These are phyloP conservation scores for Ptiloglossa arizonensis DNA, from an alignment of 1,140 invertebrate genomes.

Conservation along the genomic window DNA sequence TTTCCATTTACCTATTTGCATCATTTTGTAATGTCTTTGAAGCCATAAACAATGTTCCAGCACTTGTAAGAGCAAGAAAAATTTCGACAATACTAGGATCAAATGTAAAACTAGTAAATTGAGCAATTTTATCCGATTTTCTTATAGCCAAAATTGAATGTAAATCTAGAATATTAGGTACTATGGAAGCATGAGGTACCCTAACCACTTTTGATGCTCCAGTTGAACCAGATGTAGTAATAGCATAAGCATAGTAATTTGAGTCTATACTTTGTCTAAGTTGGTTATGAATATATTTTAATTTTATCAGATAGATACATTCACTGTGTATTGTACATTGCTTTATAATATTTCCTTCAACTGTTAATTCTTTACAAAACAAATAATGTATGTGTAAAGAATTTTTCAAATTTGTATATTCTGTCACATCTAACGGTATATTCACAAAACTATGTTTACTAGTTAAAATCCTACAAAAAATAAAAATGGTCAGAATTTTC, in stretches of 20 bases:
- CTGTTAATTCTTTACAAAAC: constrained; percentile 54
- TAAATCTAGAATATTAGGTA: constrained; percentile 85
- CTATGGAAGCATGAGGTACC: constrained; percentile 84
- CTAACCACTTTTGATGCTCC: constrained; percentile 85
- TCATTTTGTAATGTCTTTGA: constrained; percentile 82
- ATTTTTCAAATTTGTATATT: constrained; percentile 34
- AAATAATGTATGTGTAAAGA: constrained; percentile 63
- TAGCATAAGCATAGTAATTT: constrained; percentile 81
- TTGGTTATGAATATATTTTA: constrained; percentile 43
- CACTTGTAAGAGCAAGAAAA: constrained; percentile 85
- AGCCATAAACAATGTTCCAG: constrained; percentile 85
- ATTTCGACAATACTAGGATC: constrained; percentile 92
- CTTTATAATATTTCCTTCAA: constrained; percentile 45
- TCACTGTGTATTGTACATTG: constrained; percentile 55
- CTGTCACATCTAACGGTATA: constrained; percentile 38
- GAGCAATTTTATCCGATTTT: constrained; percentile 85
- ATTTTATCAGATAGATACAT: constrained; percentile 59
- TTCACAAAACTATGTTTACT: constrained; percentile 68
- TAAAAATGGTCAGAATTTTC: not conserved
- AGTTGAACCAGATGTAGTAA: constrained; percentile 86
- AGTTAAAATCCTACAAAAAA: constrained; percentile 68
- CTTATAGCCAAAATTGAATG: constrained; percentile 82
- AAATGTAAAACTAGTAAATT: constrained; percentile 90
- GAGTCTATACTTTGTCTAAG: constrained; percentile 18
- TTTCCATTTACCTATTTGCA: constrained; percentile 65